Percentiles rank a stretch among this genome's conserved stretches.
phyloP scores from a whole-genome alignment of 2,888 invertebrate genomes.

The Nomada fabriciana region DNA sequence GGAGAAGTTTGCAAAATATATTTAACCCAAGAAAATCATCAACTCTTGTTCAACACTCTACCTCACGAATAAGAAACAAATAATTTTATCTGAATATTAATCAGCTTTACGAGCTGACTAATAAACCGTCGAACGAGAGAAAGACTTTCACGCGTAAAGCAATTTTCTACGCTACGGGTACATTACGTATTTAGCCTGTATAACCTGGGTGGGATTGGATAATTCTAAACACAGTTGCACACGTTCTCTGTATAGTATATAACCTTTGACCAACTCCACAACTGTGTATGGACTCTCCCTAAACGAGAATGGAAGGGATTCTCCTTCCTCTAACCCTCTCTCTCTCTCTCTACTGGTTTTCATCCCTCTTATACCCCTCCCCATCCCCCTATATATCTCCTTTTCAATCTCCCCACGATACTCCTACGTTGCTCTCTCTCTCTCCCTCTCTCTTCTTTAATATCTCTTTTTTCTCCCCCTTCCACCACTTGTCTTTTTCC shows the following conservation, averaged over 20 bases:
- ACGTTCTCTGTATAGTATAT: constrained; percentile 58
- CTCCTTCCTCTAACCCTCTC: constrained; percentile 31
- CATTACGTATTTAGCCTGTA: constrained; percentile 67
- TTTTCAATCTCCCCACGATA: constrained; percentile 32
- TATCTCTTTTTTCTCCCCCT: background rate
- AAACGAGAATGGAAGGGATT: constrained; percentile 57
- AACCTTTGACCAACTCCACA: constrained; percentile 77
- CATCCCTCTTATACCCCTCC: constrained; percentile 4
- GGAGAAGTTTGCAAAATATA: no score
- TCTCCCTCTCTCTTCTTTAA: constrained; percentile 23
- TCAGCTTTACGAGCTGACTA: constrained; percentile 8
- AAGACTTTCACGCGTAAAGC: constrained; percentile 28
- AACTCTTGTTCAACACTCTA: background rate
- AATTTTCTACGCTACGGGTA: constrained; percentile 69
- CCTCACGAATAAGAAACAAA: background rate
- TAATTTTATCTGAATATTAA: constrained; percentile 36
- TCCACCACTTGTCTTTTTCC: background rate
- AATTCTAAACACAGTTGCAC: constrained; percentile 78
- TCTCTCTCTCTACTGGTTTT: background rate
- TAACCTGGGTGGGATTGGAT: constrained; percentile 72
- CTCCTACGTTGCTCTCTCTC: constrained; percentile 1
- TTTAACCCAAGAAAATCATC: no score
- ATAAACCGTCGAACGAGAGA: background rate
- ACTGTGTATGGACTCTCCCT: constrained; percentile 65
- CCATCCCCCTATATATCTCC: background rate